Base-by-base conservation (phyloP, 2,797 vertebrate genomes). In the Eptatretus atami region DNA sequence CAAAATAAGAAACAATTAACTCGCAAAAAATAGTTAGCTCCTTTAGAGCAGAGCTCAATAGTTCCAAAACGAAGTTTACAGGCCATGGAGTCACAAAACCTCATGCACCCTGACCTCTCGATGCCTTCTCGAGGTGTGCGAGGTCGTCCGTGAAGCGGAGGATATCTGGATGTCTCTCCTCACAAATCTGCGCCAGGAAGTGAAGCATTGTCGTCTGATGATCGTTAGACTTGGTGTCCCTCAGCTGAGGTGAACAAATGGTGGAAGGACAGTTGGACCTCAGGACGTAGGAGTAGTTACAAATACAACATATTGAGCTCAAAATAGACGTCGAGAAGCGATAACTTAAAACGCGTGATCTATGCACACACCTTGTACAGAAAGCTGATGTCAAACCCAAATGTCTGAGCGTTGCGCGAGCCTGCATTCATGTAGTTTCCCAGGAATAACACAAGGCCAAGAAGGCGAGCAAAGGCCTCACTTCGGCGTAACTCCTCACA, bases 401-500 rank as follows among this genome's bases (percentile, higher is more conserved):
- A 90, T 19, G 85, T 78, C 3, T 77, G 78, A 63, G 78, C 84
- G 53, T 88, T 90, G 66, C 83, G 77, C 9, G 84, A 86, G 64
- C 85, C 85, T 3, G 84, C 66, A 52, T 88, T 90, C 83, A 90
- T 85, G 65, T 72, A 90, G 71, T 90, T 90, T 52, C 85, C 84
- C 1, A 88, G 69, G 2, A 88, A 73, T 53, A 90, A 76, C 55
- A 75, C 81, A 57, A 90, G 71, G 74, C 86, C 68, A 54, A 90
- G 73, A 44, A 88, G 72, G 67, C 68, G 74, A 64, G 79, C 52
- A 69, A 90, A 87, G 69, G 52, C 74, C 66, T 80, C 15, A 24
- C 84, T 86, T 69, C 82, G 77, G 2, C 67, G 75, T 55, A 87
- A 67, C 69, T 90, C 85, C 69, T 90, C 84, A 3, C 85, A 90